Base-by-base conservation (phyloP, 2,113 vertebrate genomes). In the Zingel zingel region DNA sequence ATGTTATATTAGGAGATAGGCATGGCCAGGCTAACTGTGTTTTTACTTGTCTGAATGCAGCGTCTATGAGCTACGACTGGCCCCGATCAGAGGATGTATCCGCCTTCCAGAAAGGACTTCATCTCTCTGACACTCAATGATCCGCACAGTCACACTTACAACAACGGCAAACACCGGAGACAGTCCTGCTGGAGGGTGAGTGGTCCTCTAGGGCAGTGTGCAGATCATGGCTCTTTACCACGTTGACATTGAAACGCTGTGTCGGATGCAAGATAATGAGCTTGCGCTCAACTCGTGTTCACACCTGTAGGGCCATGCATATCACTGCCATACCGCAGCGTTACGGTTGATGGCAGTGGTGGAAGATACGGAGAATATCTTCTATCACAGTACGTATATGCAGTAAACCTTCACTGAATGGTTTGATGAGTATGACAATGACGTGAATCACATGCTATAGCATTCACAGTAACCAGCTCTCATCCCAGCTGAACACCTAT, bases 101-200 rank as follows among this genome's bases (percentile, higher is more conserved):
- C 96, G 1, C 92, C 96, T 30, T 92, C 95, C 66, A 95, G 93
- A 59, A 96, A 97, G 89, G 98, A 98, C 88, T 99, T 98, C 91
- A 96, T 99, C 87, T 96, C 97, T 66, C 91, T 99, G 91, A 97
- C 96, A 0, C 94, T 99, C 83, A 94, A 94, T 86, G 91, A 95
- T 9, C 90, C 92, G 45, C 93, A 94, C 82, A 90, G 90, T 45
- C 89, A 89, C 69, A 61, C 91, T 77, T 97, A 97, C 92, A 97
- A 96, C 86, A 97, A 97, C 84, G 96, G 93, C 88, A 98, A 97
- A 85, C 95, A 96, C 88, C 92, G 95, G 91, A 93, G 96, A 61
- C 97, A 96, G 89, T 98, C 97, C 43, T 99, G 96, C 90, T 98
- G 96, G 97, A 94, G 98, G 97, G 98, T 98, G 92, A 97, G 97